Evolutionary conservation across 2,113 vertebrate species (phyloP), one percentile per base, ranked within the genome.

Genomic region (Serinus canaria): DNA sequence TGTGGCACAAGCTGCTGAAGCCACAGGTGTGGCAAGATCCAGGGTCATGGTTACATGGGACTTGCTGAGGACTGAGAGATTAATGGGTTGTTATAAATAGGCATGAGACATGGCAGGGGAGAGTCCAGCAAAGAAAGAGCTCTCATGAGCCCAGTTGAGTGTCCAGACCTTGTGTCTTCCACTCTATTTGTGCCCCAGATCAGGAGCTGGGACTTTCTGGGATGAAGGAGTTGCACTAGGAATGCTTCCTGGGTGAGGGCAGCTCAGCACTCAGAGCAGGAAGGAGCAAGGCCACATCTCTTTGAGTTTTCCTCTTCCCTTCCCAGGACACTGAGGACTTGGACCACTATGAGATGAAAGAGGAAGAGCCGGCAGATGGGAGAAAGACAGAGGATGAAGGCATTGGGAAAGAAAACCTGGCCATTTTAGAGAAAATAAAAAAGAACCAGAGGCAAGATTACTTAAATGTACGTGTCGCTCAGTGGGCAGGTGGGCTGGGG

Each of bases 391-490:
- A 98, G 93, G 98, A 98, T 12, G 98, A 98, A 59, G 98, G 98
- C 95, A 98, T 98, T 15, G 98, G 98, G 22, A 98, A 98, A 92
- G 98, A 98, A 67, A 98, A 98, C 94, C 62, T 98, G 96, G 98
- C 98, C 90, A 98, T 98, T 78, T 82, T 98, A 78, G 98, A 98
- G 97, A 98, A 98, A 95, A 98, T 98, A 7, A 98, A 98, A 97
- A 98, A 98, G 98, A 98, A 98, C 97, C 98, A 98, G 98, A 98
- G 98, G 98, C 98, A 98, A 98, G 98, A 98, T 98, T 98, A 98
- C 98, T 98, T 98, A 98, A 98, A 98, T 95, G 98, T 98, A 98
- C 98, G 98, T 98, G 97, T 91, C 94, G 6, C 94, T 93, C 58
- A 83, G 95, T 31, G 74, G 96, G 94, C 23, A 31, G 91, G 80